phyloP scores from a whole-genome alignment of 2,797 vertebrate species.

The Manis pentadactyla region DNA sequence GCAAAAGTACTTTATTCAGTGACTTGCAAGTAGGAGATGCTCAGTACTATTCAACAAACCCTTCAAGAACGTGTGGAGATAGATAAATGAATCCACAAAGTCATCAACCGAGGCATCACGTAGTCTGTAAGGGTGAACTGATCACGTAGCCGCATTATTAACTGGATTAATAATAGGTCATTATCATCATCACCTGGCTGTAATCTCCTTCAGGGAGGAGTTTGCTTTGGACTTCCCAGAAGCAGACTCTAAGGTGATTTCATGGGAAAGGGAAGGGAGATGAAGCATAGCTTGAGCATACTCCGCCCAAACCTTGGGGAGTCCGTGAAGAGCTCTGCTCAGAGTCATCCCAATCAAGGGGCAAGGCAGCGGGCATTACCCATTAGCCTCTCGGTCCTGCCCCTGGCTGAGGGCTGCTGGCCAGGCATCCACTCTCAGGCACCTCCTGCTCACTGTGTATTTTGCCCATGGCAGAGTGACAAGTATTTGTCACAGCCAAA shows the following conservation, averaged over 20 bases:
- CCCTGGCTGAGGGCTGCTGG: background rate
- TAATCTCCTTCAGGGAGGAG: background rate
- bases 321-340: fast-evolving
- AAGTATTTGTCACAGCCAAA: no score
- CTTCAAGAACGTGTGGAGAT: background rate
- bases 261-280: background rate
- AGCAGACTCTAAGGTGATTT: background rate
- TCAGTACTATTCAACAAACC: background rate
- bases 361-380: background rate
- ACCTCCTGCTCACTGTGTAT: fast-evolving
- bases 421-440: fast-evolving
- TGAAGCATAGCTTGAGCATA: background rate
- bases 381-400: background rate
- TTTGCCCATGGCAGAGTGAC: background rate
- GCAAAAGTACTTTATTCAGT: background rate
- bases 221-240: background rate
- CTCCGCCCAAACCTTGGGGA: background rate
- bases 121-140: background rate
- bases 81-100: background rate
- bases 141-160: background rate
- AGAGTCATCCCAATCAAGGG: background rate
- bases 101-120: background rate
- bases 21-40: background rate
- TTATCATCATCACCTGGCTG: background rate
- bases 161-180: background rate